Conservation (phyloP, 2,113 vertebrate genomes). For the Sturnus vulgaris region DNA sequence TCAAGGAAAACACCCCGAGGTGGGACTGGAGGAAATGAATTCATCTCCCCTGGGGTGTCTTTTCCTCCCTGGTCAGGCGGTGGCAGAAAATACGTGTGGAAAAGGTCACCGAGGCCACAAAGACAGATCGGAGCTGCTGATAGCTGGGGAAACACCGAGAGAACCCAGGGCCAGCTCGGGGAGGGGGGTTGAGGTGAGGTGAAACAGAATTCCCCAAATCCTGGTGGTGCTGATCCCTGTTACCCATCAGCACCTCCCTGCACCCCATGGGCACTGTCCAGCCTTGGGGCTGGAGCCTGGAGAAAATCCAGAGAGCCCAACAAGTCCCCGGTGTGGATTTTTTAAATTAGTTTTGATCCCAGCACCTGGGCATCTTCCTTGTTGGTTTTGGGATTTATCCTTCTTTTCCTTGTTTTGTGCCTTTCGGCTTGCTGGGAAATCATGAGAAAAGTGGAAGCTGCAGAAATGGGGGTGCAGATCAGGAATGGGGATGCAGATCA, state of each 20-base stretch:
- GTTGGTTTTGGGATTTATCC: not conserved
- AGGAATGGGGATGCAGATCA: not conserved
- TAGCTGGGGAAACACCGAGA: not conserved
- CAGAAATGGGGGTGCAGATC: not conserved
- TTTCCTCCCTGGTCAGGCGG: not conserved
- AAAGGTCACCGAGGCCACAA: not conserved
- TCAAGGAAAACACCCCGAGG: not conserved
- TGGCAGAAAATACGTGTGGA: not conserved
- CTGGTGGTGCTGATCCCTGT: rapidly evolving
- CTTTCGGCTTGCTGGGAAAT: not conserved
- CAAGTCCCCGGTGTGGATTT: not conserved
- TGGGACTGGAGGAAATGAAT: not conserved
- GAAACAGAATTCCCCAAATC: not conserved
- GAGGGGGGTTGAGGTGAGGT: rapidly evolving
- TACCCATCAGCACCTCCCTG: rapidly evolving
- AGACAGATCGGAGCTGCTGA: not conserved
- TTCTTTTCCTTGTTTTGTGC: not conserved
- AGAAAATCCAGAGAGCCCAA: not conserved
- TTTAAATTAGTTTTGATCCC: rapidly evolving
- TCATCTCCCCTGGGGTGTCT: not conserved
- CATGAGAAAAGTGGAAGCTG: rapidly evolving
- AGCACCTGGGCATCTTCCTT: no score
- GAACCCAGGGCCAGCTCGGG: rapidly evolving
- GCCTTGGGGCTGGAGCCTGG: not conserved
- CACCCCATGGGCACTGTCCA: rapidly evolving